phyloP scores from a whole-genome alignment of 2,888 invertebrate genomes.

The Spicauda simplicius region DNA sequence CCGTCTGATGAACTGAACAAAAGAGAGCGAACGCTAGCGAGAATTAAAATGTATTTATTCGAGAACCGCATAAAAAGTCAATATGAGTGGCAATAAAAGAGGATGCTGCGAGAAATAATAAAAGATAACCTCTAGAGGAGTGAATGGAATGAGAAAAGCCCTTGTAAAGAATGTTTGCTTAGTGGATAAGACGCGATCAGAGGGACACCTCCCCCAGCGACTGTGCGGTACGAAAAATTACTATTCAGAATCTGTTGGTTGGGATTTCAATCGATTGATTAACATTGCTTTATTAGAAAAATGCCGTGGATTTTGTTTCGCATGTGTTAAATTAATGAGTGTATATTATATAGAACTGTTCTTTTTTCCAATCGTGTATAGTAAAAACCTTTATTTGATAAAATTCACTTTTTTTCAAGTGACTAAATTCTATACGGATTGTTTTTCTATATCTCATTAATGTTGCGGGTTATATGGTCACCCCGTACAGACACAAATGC shows the following conservation, averaged over 20 bases:
- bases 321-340: too few species aligned
- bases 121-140: conserved; percentile 82
- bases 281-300: not conserved
- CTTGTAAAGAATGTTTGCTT: conserved; percentile 83
- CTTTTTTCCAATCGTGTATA: too few species aligned
- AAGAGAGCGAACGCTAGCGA: conserved; percentile 68
- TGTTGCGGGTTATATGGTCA: too few species aligned
- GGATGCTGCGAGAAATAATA: conserved; percentile 58
- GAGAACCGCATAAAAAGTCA: conserved; percentile 81
- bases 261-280: conserved; percentile 16
- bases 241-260: conserved; percentile 48
- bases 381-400: too few species aligned
- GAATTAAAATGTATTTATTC: conserved; percentile 85
- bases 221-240: conserved; percentile 65
- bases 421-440: too few species aligned
- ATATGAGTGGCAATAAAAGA: conserved; percentile 73
- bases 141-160: conserved; percentile 78
- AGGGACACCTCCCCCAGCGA: conserved; percentile 68
- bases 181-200: conserved; percentile 81
- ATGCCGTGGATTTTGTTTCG: too few species aligned
- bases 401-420: too few species aligned
- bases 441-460: too few species aligned
- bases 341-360: too few species aligned
- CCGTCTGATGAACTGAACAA: conserved; percentile 72
- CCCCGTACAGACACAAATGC: too few species aligned